Base-by-base conservation (phyloP, 2,888 invertebrate species). In the Idaea straminata region DNA sequence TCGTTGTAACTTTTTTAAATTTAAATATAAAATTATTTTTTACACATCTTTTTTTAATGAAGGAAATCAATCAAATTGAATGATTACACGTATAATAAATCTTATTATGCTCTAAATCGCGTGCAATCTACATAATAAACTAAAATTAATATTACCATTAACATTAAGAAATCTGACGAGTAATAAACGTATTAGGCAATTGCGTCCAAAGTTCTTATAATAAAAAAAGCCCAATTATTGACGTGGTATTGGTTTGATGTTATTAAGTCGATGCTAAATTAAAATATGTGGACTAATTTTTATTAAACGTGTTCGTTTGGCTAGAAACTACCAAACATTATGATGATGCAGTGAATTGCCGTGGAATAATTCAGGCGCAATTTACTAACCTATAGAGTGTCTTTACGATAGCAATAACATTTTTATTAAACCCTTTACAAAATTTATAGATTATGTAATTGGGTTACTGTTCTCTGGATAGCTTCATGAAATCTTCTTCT, bases 81-180 rank as follows among this genome's bases (percentile, higher is more conserved):
- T 69, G 64, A 69, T 69, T 61, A 62, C 69, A 62, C 65, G 66
- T 63, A 66, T 66, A 66, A 69, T 66, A 69, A 69, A 69, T 69
- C 69, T 69, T 66, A 66, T 65, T 69, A 68, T 64, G 63, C 63
- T 66, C 66, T 59, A 62, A 66, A 66, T 65, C 62, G 58, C 38
- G 61, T 61, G 64, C 65, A 65, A 65, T 65, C 62, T 65, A 62
- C 66, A 69, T 64, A 69, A 66, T 16, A 66, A 62, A 69, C 66
- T 66, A 65, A 66, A 66, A 66, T 59, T 65, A 66, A 69, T 69
- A 66, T 66, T 65, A 59, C 59, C 34, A 69, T 65, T 69, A 34
- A 61, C 57, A 62, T 66, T 66, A 69, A 57, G 62, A 66, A 69
- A 69, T 47, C 16, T 59, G 59, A 15, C 34, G 10, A 25, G 59